Evolutionary conservation across 2,797 vertebrate genomes (phyloP).

Genomic region (Apogon talboti): DNA sequence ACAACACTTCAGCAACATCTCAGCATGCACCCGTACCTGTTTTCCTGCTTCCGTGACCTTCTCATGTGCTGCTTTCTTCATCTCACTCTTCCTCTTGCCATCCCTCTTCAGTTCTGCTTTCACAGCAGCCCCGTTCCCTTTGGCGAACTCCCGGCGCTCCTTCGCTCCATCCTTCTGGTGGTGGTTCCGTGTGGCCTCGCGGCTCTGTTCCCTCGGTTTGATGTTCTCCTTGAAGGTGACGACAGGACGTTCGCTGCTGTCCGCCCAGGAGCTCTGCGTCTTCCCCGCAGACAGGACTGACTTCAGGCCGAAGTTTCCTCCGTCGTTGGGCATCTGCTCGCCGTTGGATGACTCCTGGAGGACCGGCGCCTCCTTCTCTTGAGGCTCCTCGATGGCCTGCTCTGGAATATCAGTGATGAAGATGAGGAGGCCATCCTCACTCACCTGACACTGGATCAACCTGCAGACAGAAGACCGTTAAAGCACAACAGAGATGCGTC

Average conservation of each 20-base stretch:
- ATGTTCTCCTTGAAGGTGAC: conserved; percentile 99
- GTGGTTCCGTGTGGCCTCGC: conserved; percentile 85
- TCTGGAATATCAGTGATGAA: conserved; percentile 96
- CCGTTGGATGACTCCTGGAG: conserved; percentile 89
- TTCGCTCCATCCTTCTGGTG: conserved; percentile 86
- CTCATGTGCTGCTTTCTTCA: conserved; percentile 88
- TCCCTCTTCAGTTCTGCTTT: conserved; percentile 92
- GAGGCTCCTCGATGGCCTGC: conserved; percentile 89
- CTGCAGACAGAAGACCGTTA: conserved; percentile 73
- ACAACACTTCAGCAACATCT: background rate
- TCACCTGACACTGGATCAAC: conserved; percentile 91
- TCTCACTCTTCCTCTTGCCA: conserved; percentile 92
- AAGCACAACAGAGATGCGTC: background rate
- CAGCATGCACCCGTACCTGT: conserved; percentile 81
- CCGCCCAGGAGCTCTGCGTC: conserved; percentile 87
- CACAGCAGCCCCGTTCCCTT: conserved; percentile 82
- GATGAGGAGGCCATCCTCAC: conserved; percentile 88
- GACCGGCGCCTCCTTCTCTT: conserved; percentile 89
- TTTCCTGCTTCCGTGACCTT: conserved; percentile 88
- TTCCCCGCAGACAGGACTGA: conserved; percentile 92
- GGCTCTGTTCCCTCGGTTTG: conserved; percentile 91
- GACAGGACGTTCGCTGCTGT: conserved; percentile 90
- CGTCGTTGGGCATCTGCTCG: conserved; percentile 77
- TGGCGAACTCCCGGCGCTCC: conserved; percentile 85
- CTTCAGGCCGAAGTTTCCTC: conserved; percentile 86